Evolutionary conservation across 2,888 invertebrate genomes (phyloP), one percentile per base, ranked within the genome.

Genomic region (Synanthedon andrenaeformis): DNA sequence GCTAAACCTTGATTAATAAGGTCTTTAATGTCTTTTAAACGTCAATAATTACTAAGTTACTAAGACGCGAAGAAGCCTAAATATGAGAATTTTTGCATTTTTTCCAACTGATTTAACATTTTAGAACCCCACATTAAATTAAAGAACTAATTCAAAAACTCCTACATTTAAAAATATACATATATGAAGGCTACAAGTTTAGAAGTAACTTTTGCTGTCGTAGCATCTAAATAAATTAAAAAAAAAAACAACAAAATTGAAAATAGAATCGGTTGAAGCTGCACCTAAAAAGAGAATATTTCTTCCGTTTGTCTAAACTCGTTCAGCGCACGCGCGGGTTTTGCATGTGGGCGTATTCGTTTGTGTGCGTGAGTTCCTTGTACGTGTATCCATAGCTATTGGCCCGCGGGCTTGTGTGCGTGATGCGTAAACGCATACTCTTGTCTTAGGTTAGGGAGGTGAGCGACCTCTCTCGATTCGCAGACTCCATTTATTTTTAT

Each of bases 401-500:
- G 74, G 75, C 70, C 72, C 69, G 68, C 62, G 65, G 58, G 62
- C 57, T 55, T 66, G 77, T 74, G 73, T 70, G 80, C 65, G 77
- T 71, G 74, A 64, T 79, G 79, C 79, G 79, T 79, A 78, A 75
- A 75, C 67, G 72, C 66, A 64, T 59, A 77, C 82, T 82, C 85
- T 85, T 85, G 86, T 85, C 86, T 87, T 86, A 87, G 86, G 86
- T 87, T 87, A 87, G 85, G 86, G 82, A 85, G 86, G 86, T 85
- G 84, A 84, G 76, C 80, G 86, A 86, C 85, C 86, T 79, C 81
- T 77, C 79, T 72, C 69, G 71, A 78, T 81, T 79, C 80, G 75
- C 79, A 77, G 82, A 79, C 72, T 76, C 80, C 79, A 79, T 85
- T 84, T 87, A 85, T 85, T 86, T 87, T 87, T 87, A 85, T 83